These are phyloP conservation scores for Unio delphinus DNA, from an alignment of 2,888 invertebrate genomes.

Conservation along the genomic window DNA sequence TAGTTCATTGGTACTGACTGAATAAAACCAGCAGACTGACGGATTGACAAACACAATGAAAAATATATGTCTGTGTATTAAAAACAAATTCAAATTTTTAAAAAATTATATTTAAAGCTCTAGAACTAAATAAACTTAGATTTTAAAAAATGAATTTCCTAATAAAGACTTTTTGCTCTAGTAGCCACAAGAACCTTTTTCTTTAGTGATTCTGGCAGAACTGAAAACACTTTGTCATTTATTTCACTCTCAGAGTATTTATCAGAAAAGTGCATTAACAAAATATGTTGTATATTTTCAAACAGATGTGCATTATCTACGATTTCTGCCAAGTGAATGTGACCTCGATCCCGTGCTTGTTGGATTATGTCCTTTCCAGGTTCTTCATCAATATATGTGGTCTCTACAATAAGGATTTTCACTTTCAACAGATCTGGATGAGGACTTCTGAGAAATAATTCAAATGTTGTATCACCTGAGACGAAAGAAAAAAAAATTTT, in stretches of 20 bases:
- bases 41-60: too few species aligned
- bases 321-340: constrained; percentile 60
- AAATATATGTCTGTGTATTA: too few species aligned
- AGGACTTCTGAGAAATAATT: constrained; percentile 51
- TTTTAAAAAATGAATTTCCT: too few species aligned
- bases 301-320: constrained; percentile 56
- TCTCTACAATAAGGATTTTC: constrained; percentile 62
- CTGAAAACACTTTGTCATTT: constrained; percentile 27
- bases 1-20: too few species aligned
- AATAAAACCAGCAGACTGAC: too few species aligned
- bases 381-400: constrained; percentile 59
- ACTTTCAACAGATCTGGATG: constrained; percentile 58
- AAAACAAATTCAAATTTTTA: too few species aligned
- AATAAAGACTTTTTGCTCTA: constrained; percentile 17
- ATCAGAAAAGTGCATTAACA: constrained; percentile 64
- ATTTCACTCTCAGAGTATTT: constrained; percentile 56
- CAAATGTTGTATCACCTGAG: constrained; percentile 65
- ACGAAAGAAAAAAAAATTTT: constrained; percentile 13
- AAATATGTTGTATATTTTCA: constrained; percentile 46
- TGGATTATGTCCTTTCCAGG: constrained; percentile 31
- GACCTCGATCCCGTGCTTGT: constrained; percentile 57
- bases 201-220: constrained; percentile 37
- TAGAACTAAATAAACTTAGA: too few species aligned
- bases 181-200: constrained; percentile 49
- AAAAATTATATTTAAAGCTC: too few species aligned